Evolutionary conservation across 1,140 invertebrate species (phyloP).

Genomic region (Cephus cinctus): DNA sequence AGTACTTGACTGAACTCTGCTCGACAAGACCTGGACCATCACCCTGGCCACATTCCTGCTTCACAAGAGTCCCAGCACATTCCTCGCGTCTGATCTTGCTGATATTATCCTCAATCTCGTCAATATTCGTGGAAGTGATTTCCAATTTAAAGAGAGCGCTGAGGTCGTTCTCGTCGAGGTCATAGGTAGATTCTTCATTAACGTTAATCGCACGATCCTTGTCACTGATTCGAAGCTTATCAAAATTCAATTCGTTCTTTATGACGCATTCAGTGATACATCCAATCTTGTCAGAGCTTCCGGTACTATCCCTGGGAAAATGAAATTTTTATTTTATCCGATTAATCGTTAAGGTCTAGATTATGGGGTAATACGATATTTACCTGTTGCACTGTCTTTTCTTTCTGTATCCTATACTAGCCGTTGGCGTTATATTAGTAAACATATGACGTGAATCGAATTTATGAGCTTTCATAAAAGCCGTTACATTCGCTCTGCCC

Average conservation of each 20-base stretch:
- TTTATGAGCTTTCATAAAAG: conserved; percentile 37
- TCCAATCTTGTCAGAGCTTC: neutral
- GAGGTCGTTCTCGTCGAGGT: conserved; percentile 25
- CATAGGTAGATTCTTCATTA: conserved; percentile 11
- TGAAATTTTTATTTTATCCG: too few relatives aligned
- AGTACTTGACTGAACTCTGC: conserved; percentile 19
- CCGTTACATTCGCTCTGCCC: conserved; percentile 34
- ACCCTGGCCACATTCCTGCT: conserved; percentile 18
- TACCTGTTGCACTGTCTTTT: neutral
- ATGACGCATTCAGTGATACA: neutral
- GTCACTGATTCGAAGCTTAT: neutral
- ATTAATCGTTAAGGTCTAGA: neutral
- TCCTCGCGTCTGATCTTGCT: conserved; percentile 34
- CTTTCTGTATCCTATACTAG: conserved; percentile 18
- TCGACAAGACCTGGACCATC: conserved; percentile 14
- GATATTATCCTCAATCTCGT: conserved; percentile 31
- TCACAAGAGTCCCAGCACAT: conserved; percentile 19
- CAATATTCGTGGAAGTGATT: conserved; percentile 20
- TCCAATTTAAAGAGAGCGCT: conserved; percentile 31
- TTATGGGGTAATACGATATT: neutral
- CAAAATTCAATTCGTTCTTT: neutral
- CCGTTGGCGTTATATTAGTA: conserved; percentile 23
- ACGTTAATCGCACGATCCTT: neutral
- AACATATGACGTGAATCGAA: conserved; percentile 32
- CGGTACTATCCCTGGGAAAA: neutral